Evolutionary conservation across 2,888 invertebrate species (phyloP), one percentile per base, ranked within the genome.

Genomic region (Aporophyla nigra): DNA sequence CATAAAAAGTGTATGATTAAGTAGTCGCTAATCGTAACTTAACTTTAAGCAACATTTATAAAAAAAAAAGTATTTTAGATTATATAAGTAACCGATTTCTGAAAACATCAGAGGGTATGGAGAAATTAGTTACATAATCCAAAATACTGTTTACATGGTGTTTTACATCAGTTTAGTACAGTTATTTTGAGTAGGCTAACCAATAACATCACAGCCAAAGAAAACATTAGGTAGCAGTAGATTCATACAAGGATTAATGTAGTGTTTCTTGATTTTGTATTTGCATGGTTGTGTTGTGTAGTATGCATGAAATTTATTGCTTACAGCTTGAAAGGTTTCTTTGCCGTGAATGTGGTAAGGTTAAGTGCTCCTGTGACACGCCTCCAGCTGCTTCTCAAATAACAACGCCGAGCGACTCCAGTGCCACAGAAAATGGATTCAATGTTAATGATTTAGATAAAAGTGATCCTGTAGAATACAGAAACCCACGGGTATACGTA

Each of bases 291-390:
- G 93, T 94, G 93, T 92, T 92, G 93, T 92, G 95, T 96, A 96
- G 96, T 95, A 89, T 94, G 97, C 97, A 97, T 97, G 97, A 94
- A 92, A 93, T 97, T 97, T 97, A 97, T 96, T 97, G 97, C 97
- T 97, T 97, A 92, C 97, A 97, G 97, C 97, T 97, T 97, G 97
- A 97, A 97, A 97, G 97, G 95, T 97, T 97, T 97, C 97, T 97
- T 97, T 97, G 97, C 97, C 97, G 97, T 95, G 97, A 97, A 92
- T 97, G 97, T 97, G 97, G 97, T 96, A 97, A 97, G 94, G 97
- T 97, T 94, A 97, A 97, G 95, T 97, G 97, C 94, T 95, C 96
- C 94, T 97, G 97, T 94, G 94, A 94, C 61, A 91, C 85, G 72
- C 86, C 92, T 54, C 84, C 89, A 56, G 90, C 88, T 56, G 84